Conservation (phyloP, 2,797 vertebrate species). For the Sebastes matsubarae region DNA sequence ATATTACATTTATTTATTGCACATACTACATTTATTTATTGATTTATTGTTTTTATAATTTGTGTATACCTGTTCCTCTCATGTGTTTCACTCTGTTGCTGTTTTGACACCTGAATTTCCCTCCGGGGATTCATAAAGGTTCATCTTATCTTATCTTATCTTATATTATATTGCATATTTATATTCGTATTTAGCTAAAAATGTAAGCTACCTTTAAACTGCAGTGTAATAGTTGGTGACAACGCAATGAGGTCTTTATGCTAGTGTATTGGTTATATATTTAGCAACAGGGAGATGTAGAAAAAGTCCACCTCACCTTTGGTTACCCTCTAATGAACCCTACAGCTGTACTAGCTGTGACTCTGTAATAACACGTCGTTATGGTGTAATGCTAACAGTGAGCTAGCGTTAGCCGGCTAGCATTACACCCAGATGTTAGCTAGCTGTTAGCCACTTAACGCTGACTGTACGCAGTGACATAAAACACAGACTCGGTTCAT, state of each 20-base stretch:
- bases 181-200: not conserved
- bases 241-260: not conserved
- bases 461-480: slow-evolving; percentile 3
- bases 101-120: too few species aligned
- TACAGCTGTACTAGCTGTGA: not conserved
- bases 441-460: slow-evolving; percentile 28
- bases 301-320: fast-evolving
- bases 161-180: not conserved
- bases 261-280: not conserved
- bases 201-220: not conserved
- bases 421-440: slow-evolving; percentile 24
- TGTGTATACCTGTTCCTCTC: too few species aligned
- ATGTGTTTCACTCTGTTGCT: too few species aligned
- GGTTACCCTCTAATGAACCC: fast-evolving
- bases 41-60: too few species aligned
- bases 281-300: fast-evolving
- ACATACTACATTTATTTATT: too few species aligned
- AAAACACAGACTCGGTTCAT: not conserved
- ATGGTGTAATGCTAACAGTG: slow-evolving; percentile 1
- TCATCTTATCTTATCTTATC: too few species aligned
- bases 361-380: not conserved
- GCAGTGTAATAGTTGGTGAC: slow-evolving; percentile 17
- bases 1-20: too few species aligned
- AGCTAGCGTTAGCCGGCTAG: slow-evolving; percentile 47
- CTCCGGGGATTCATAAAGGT: too few species aligned